Evolutionary conservation across 2,113 vertebrate genomes (phyloP), one percentile per base, ranked within the genome.

Genomic region (Lepus americanus): DNA sequence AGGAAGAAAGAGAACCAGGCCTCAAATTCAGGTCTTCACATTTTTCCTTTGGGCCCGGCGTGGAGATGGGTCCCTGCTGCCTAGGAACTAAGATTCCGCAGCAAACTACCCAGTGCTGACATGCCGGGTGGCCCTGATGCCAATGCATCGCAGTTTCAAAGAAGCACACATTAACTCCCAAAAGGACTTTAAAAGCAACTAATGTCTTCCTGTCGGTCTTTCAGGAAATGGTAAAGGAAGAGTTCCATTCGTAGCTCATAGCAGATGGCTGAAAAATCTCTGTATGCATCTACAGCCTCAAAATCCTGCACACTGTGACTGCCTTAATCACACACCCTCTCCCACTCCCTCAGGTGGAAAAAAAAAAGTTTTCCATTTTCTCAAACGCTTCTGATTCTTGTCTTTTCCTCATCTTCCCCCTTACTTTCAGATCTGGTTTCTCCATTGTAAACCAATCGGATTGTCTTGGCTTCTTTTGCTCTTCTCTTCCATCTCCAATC

Each of bases 191-290:
- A 23, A 76, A 55, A 61, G 36, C 53, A 44, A 83, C 49, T 36
- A 72, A 16, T 76, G 72, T 49, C 76, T 87, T 90, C 69, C 66
- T 25, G 36, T 14, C 7, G 39, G 13, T 72, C 25, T 39, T 73
- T 94, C 49, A 69, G 74, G 88, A 94, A 94, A 78, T 88, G 66
- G 74, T 81, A 25, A 73, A n/a, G 16, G 66, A 64, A 33, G 12
- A 49, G 5, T 85, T 49, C 27, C n/a, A 16, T 61, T 69, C 23
- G 12, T 25, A 55, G 19, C 64, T 51, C 61, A 70, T 0, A 33
- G 25, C 29, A 51, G 12, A 74, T 77, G 87, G 51, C 85, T 85
- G 67, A 90, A 85, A 53, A 14, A 20, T 61, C 55, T 74, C 76
- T 22, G 76, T 53, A 44, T 22, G 39, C 5, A 5, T 55, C 66